Base-by-base conservation (phyloP, 2,888 invertebrate genomes). In the Rhingia rostrata region DNA sequence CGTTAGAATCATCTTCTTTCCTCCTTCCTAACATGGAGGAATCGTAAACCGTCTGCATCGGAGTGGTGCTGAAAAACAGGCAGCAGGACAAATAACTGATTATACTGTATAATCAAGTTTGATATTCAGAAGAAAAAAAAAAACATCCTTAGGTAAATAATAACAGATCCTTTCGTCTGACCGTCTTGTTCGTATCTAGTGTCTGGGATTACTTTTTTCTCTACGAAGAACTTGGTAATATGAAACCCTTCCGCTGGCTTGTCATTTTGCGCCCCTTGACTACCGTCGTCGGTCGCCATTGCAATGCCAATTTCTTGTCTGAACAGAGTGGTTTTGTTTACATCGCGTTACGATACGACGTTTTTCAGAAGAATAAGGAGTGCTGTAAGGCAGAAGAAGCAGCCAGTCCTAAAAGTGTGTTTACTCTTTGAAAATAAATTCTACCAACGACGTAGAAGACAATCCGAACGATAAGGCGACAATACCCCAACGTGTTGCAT, bases 41-140 rank as follows among this genome's bases (percentile, higher is more conserved):
- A 73, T 45, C 49, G 61, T 74, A 64, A 83, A 74, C 69, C 43
- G 69, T 84, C 80, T 84, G 84, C 69, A 69, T 6, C 33, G 51
- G 54, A 84, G 58, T 72, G 78, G 72, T 78, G 60, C 79, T 84
- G 67, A 53, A 79, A 70, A 84, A 64, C 63, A 74, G 69, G 64
- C 67, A 79, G 54, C 67, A 64, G 30, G 53, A 72, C 69, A 83
- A 79, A 74, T 79, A 84, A 79, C 74, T 79, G 80, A 84, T 84
- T 84, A 79, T 79, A 79, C 79, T 64, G 69, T 74, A 84, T 74
- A 84, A 84, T 84, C 74, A 84, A 80, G 67, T 80, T 74, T 72
- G 64, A 60, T 74, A 54, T 54, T 74, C 64, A 45, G 64, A 56
- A 56, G 58, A 14, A 53, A 33, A 30, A 30, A 64, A 64, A 51